Evolutionary conservation across 1,140 invertebrate genomes (phyloP).

Genomic region (Anastatus disparis): DNA sequence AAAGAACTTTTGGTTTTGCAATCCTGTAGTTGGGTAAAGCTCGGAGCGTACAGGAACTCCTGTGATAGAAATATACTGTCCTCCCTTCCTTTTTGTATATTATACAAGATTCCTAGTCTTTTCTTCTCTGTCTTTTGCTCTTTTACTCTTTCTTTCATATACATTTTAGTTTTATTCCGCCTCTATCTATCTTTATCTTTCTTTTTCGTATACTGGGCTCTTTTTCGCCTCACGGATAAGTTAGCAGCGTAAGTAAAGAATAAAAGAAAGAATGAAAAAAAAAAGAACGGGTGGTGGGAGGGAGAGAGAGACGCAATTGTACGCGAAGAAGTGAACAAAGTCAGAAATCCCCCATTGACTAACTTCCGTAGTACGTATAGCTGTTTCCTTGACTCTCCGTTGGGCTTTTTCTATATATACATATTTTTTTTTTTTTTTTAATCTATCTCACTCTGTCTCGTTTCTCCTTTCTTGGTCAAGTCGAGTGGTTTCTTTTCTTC

Average conservation of each 20-base stretch:
- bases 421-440: neutral
- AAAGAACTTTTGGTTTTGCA: constrained; percentile 33
- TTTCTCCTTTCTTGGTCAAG: constrained; percentile 11
- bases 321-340: constrained; percentile 36
- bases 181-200: neutral
- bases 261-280: no score
- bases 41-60: constrained; percentile 14
- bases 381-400: no score
- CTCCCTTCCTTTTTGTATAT: constrained; percentile 14
- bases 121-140: neutral
- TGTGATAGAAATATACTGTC: constrained; percentile 23
- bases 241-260: no score
- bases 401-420: constrained; percentile 13
- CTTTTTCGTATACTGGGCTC: neutral
- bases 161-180: neutral
- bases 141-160: neutral
- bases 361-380: constrained; percentile 34
- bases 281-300: neutral
- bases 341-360: constrained; percentile 41
- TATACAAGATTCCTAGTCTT: no score
- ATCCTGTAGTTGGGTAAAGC: constrained; percentile 23
- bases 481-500: constrained; percentile 39
- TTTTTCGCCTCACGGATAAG: constrained; percentile 9
- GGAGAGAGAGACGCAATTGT: constrained; percentile 15
- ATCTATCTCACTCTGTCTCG: neutral